These are phyloP conservation scores for Ailuropoda melanoleuca DNA, from an alignment of 2,113 vertebrate species.

Conservation along the genomic window DNA sequence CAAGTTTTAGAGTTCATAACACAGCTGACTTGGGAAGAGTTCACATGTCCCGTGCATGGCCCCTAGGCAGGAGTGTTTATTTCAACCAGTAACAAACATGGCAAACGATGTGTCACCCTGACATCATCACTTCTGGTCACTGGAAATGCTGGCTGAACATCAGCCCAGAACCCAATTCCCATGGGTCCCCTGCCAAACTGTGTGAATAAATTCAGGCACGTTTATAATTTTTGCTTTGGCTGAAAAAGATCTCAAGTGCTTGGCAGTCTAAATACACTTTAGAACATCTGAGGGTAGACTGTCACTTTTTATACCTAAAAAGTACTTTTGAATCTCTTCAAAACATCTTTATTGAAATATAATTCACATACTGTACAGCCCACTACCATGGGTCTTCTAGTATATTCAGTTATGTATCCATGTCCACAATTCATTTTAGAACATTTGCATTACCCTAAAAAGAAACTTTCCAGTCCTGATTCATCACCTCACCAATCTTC, in stretches of 20 bases:
- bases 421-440: not conserved
- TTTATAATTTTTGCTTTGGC: conserved; percentile 58
- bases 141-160: conserved; percentile 74
- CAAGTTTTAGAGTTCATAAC: conserved; percentile 45
- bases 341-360: not conserved
- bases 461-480: not conserved
- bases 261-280: not conserved
- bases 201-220: conserved; percentile 57
- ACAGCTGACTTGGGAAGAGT: conserved; percentile 65
- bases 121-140: conserved; percentile 65
- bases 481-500: not conserved
- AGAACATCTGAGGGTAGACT: not conserved
- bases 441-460: not conserved
- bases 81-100: conserved; percentile 76
- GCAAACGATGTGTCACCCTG: conserved; percentile 69
- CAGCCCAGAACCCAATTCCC: conserved; percentile 71
- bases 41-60: conserved; percentile 27
- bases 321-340: not conserved
- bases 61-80: conserved; percentile 75
- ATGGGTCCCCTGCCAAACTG: conserved; percentile 70
- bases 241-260: not conserved
- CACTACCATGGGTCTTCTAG: not conserved
- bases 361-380: not conserved
- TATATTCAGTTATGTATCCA: not conserved
- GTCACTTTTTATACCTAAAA: not conserved